Base-by-base conservation (phyloP, 2,113 vertebrate species). In the Synchiropus splendidus region DNA sequence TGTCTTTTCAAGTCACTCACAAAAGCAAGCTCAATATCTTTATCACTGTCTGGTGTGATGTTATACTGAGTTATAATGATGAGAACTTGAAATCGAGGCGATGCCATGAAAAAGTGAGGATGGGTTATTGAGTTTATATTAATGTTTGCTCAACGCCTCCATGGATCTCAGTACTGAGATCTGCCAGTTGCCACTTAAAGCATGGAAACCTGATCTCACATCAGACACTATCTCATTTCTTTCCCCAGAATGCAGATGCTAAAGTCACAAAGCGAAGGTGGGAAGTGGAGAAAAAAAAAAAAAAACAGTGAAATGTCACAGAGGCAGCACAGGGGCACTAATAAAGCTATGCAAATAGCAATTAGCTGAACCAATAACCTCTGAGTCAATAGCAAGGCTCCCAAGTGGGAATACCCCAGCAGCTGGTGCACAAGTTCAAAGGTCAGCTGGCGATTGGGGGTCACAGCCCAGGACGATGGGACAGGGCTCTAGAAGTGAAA, bases 341-440 rank as follows among this genome's bases (percentile, higher is more conserved):
- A 85, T 83, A 85, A 80, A 64, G 78, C 72, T 80, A 80, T 74
- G 83, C 80, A 85, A 87, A 87, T 82, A 85, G 80, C 72, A 82
- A 84, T 86, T 83, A 85, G 72, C 75, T 68, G 54, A 80, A 69
- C 75, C 77, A 78, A 74, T 80, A 75, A 65, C 72, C 75, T 70
- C 51, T 31, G 66, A 77, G 80, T 82, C 75, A 83, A 82, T 82
- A 76, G 49, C 48, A 10, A 51, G 52, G 3, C 43, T 18, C 36
- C 53, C 62, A 39, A 47, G 55, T 39, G 63, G 69, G 73, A 70
- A 61, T 38, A 47, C 33, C 40, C 44, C 39, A 45, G 55, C 34
- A 3, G 51, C 45, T 4, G 49, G 61, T 49, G 50, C 41, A 4
- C 0, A 40, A 48, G 77, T 63, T 74, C 72, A 77, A 61, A 80